phyloP scores from a whole-genome alignment of 2,113 vertebrate genomes.

The Colaptes auratus region DNA sequence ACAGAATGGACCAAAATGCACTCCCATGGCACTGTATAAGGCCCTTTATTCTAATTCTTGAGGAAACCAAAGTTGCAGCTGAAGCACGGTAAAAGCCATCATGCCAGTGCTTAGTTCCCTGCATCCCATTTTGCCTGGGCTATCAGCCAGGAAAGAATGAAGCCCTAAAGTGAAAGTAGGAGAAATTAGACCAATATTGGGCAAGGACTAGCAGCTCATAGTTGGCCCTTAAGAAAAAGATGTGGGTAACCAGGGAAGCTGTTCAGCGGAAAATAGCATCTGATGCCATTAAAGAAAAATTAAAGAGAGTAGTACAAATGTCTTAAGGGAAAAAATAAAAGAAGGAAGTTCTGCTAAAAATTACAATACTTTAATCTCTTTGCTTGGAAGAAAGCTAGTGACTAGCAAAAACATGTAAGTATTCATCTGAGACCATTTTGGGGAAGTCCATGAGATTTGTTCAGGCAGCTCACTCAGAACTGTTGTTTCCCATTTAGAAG shows the following conservation, averaged over 20 bases:
- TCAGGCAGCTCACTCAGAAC: slow-evolving; percentile 11
- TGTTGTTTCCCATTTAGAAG: slow-evolving; percentile 7
- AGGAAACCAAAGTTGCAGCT: not conserved
- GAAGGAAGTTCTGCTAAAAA: slow-evolving; percentile 1
- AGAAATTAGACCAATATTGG: not conserved
- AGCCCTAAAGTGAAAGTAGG: not conserved
- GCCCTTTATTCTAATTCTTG: not conserved
- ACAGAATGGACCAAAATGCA: not conserved
- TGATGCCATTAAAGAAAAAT: not conserved
- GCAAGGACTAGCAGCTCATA: not conserved
- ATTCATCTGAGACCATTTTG: slow-evolving; percentile 18
- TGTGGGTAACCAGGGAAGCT: not conserved
- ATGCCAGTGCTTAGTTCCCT: not conserved
- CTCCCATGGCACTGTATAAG: not conserved
- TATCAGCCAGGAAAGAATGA: not conserved
- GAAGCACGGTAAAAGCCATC: not conserved
- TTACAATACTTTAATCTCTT: not conserved
- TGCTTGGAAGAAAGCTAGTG: not conserved
- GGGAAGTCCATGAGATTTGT: slow-evolving; percentile 23
- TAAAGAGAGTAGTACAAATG: not conserved
- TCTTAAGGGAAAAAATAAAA: not conserved
- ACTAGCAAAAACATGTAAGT: not conserved
- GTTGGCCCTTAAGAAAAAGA: not conserved
- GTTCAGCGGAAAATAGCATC: not conserved
- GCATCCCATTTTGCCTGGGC: not conserved